Base-by-base conservation (phyloP, 2,113 vertebrate species). In the Oostethus manadensis region DNA sequence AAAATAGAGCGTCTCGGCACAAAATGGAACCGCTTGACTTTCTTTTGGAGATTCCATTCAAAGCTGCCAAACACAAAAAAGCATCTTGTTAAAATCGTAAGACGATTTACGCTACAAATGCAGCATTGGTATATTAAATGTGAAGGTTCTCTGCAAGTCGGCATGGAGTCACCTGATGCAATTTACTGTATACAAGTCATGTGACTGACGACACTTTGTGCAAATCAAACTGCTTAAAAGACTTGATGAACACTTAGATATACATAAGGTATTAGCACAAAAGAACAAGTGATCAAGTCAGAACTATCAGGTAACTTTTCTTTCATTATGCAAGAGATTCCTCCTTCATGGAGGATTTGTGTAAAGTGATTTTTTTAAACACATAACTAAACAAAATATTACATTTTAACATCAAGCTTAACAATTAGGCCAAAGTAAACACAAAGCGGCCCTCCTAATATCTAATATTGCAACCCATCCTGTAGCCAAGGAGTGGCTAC, bases 211-310 rank as follows among this genome's bases (percentile, higher is more conserved):
- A 73, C 68, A 64, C 74, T 65, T 72, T 80, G 80, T 85, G 84
- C 84, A 87, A 86, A 80, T 79, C 60, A 48, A 70, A 60, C 69
- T 78, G 76, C 79, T 75, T 49, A 69, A 67, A 61, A 63, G 61
- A 83, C 72, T 66, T 0, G 22, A 56, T 54, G 55, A 62, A 67
- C 58, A 68, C 1, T 23, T 18, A 23, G 51, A 76, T 58, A 62
- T 56, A 21, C 8, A 1, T 42, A 33, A n/a, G n/a, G n/a, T n/a
- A n/a, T n/a, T n/a, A n/a, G n/a, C n/a, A 77, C 63, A 47, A 64
- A 65, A 49, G 67, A 63, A 64, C 66, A 73, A 1, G 42, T 56
- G 66, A 70, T 85, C 78, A 79, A 79, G 79, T 84, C 77, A 83
- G 58, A 77, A 56, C 78, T 66, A 71, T 66, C 67, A 62, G 68